Evolutionary conservation across 1,140 invertebrate genomes (phyloP).

Genomic region (Anthonomus grandis): DNA sequence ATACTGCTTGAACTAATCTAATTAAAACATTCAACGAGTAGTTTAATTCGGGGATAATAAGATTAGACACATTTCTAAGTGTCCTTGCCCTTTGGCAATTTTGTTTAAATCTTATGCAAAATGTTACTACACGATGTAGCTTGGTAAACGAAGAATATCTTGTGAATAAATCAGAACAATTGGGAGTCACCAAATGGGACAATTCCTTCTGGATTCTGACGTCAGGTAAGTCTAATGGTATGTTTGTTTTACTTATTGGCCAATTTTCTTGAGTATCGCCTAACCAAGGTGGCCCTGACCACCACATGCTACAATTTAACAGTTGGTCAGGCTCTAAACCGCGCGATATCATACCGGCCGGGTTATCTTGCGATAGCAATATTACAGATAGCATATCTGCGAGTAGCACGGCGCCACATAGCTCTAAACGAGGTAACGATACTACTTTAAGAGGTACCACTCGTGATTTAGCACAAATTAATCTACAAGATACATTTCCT

Average conservation of each 20-base stretch:
- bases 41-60: not conserved
- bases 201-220: not conserved
- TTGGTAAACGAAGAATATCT: not conserved
- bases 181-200: not conserved
- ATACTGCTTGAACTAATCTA: too few species aligned
- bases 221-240: not conserved
- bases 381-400: too few species aligned
- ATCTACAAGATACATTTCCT: too few species aligned
- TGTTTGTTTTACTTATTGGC: not conserved
- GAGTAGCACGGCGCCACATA: constrained; percentile 11
- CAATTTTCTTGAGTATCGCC: not conserved
- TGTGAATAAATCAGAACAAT: not conserved
- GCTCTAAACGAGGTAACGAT: constrained; percentile 9
- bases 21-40: too few species aligned
- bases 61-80: not conserved
- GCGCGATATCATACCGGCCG: constrained; percentile 34
- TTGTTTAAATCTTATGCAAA: not conserved
- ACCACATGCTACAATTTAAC: constrained; percentile 9
- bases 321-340: constrained; percentile 12
- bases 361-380: too few species aligned
- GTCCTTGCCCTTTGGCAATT: not conserved
- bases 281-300: not conserved
- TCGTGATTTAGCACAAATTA: too few species aligned
- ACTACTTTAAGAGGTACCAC: constrained; percentile 15
- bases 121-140: not conserved